phyloP scores from a whole-genome alignment of 2,113 vertebrate genomes.

The Helogale parvula region DNA sequence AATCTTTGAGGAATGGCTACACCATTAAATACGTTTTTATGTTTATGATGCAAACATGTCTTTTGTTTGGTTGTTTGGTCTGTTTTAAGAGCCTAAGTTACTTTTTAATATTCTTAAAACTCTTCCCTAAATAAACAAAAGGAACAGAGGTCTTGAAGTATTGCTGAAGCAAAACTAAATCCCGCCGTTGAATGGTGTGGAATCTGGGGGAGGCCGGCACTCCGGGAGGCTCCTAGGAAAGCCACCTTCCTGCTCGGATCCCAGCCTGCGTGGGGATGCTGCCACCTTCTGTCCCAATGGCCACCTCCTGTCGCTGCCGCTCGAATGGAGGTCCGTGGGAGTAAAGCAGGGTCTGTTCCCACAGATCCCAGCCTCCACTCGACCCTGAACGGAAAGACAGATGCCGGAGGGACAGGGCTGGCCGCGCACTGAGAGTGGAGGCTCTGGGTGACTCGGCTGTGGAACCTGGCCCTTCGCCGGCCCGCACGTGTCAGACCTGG shows the following conservation, averaged over 20 bases:
- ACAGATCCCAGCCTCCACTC: too few species aligned
- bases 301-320: fast-evolving
- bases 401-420: fast-evolving
- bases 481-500: fast-evolving
- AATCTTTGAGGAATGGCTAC: neutral
- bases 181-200: neutral
- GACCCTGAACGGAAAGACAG: neutral
- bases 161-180: neutral
- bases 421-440: fast-evolving
- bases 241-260: neutral
- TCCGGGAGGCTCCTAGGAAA: neutral
- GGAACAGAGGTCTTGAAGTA: neutral
- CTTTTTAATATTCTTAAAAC: neutral
- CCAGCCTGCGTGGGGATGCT: fast-evolving
- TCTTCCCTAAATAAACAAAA: neutral
- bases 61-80: neutral
- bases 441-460: neutral
- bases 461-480: neutral
- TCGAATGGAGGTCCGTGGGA: fast-evolving
- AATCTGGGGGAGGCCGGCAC: fast-evolving
- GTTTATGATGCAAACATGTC: neutral
- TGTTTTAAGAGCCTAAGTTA: neutral
- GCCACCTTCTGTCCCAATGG: neutral
- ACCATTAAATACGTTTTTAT: neutral
- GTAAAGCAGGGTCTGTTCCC: neutral